Evolutionary conservation across 2,888 invertebrate species (phyloP).

Genomic region (Lathronympha strigana): DNA sequence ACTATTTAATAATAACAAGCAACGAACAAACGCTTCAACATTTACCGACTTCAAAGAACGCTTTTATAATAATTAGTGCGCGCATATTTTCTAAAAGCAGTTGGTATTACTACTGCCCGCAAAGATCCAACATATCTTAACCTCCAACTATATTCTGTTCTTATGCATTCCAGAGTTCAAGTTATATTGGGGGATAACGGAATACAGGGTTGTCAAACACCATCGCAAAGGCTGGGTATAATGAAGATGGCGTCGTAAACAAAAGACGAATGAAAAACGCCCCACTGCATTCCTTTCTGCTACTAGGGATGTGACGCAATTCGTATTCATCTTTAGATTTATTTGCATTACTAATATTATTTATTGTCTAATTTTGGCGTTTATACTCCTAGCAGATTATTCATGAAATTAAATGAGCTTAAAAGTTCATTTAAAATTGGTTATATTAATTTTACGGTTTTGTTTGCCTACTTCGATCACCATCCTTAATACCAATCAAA

Average conservation of each 20-base stretch:
- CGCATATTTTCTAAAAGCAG: constrained; percentile 16
- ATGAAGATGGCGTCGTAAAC: constrained; percentile 33
- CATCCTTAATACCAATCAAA: no score
- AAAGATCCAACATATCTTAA: not conserved
- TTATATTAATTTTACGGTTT: no score
- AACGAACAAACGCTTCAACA: not conserved
- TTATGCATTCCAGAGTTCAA: not conserved
- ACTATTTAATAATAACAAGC: not conserved
- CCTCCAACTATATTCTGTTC: not conserved
- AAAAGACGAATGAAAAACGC: constrained; percentile 33
- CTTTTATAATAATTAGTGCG: constrained; percentile 18
- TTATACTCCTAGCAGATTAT: no score
- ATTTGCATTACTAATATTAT: not conserved
- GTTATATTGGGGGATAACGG: not conserved
- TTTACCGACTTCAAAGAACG: constrained; percentile 4
- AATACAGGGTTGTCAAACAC: not conserved
- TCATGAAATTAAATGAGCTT: no score
- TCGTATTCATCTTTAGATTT: constrained; percentile 17
- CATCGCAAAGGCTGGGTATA: constrained; percentile 19
- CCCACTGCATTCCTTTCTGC: constrained; percentile 17
- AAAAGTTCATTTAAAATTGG: no score
- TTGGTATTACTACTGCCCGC: not conserved
- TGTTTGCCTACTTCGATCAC: no score
- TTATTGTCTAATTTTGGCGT: not conserved
- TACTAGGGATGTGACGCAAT: not conserved